Evolutionary conservation across 2,113 vertebrate genomes (phyloP), one percentile per base, ranked within the genome.

Genomic region (Sprattus sprattus): DNA sequence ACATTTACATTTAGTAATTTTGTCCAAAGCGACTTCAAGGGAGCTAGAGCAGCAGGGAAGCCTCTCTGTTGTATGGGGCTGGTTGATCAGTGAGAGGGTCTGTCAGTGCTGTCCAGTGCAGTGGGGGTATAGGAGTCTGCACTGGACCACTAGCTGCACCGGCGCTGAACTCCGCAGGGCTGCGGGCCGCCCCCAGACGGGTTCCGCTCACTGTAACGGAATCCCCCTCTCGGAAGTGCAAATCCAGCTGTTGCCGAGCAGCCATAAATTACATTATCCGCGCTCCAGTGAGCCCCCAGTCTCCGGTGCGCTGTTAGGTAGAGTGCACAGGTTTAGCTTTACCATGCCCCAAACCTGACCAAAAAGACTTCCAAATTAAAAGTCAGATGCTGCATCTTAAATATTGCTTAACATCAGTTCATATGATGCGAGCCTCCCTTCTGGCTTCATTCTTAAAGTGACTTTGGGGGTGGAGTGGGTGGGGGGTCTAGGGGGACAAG

Each of bases 151-250:
- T 87, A 15, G 25, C 80, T 82, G 54, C 64, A 83, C 75, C 84
- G 84, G 81, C 54, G 81, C 86, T 82, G 60, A 84, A 81, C 75
- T 84, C 67, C 45, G 87, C 86, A 89, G 84, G 32, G 71, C 71
- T 32, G 71, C 20, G 54, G 54, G 54, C 54, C 54, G 20, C 71
- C 86, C 85, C 67, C 86, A 82, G 83, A 84, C 47, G 83, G 87
- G 87, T 91, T 93, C 93, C 91, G 84, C 78, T 87, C n/a, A 78
- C 60, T 88, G 93, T 94, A 95, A 95, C 81, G 85, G 85, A 90
- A 95, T 94, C 92, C 93, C 86, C 87, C 81, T 88, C 91, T 94
- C 92, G 94, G 94, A 94, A 94, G 93, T 94, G 91, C 91, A 94
- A 94, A 93, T 93, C 91, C 93, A 92, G 90, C 93, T 93, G 94